Percentiles rank a stretch among this genome's conserved stretches.
phyloP scores from a whole-genome alignment of 1,140 invertebrate species.

The Neoseiulus cucumeris region DNA sequence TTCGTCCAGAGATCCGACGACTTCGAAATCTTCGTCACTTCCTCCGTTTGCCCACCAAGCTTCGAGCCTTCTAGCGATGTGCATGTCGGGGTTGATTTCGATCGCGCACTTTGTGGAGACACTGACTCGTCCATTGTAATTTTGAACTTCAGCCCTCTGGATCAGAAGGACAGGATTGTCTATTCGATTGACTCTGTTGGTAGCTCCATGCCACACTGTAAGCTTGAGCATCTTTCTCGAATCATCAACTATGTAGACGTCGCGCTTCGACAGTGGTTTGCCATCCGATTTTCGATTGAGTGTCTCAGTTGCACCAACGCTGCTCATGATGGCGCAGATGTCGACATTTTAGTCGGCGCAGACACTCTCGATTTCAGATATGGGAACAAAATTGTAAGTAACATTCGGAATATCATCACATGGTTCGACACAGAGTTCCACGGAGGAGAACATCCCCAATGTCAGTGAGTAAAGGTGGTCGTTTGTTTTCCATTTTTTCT shows the following conservation, averaged over 20 bases:
- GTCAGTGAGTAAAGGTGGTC: slow-evolving; percentile 94
- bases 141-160: slow-evolving; percentile 19
- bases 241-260: slow-evolving; percentile 66
- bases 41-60: slow-evolving; percentile 33
- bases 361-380: slow-evolving; percentile 49
- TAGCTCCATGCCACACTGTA: slow-evolving; percentile 35
- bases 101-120: slow-evolving; percentile 20
- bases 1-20: slow-evolving; percentile 19
- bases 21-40: slow-evolving; percentile 32
- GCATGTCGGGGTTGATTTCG: neutral
- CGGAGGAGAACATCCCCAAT: slow-evolving; percentile 51
- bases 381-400: slow-evolving; percentile 59
- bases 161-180: neutral
- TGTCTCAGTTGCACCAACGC: slow-evolving; percentile 43
- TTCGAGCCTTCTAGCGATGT: neutral
- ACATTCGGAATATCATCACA: slow-evolving; percentile 48
- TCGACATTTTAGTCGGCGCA: too few species aligned
- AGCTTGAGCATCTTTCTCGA: slow-evolving; percentile 48
- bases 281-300: slow-evolving; percentile 49
- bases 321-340: slow-evolving; percentile 71
- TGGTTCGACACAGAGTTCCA: slow-evolving; percentile 39
- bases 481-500: slow-evolving; percentile 61
- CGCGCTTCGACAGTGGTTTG: slow-evolving; percentile 68
- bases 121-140: slow-evolving; percentile 21
- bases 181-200: slow-evolving; percentile 20